A percentile compares a stretch with the other conserved stretches of the same genome.
Evolutionary conservation across 2,888 invertebrate genomes (phyloP).

Genomic region (Choreutis nemorana): DNA sequence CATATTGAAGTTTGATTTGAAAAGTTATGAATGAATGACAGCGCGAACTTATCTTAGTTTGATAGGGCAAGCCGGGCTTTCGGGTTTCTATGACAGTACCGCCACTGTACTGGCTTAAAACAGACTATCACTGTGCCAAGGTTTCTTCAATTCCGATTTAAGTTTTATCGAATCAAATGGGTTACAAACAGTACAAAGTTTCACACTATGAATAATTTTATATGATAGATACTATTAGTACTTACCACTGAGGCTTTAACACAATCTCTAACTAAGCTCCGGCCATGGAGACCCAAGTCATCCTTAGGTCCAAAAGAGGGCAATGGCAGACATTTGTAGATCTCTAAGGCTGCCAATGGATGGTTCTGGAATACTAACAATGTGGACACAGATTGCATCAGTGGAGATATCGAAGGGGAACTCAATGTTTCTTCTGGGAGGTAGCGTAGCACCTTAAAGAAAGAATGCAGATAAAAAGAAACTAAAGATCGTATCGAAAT

Average conservation of each 20-base stretch:
- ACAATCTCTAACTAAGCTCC: conserved; percentile 65
- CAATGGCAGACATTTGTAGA: conserved; percentile 54
- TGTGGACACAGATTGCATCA: conserved; percentile 57
- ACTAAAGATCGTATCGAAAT: background rate
- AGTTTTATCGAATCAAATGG: no score
- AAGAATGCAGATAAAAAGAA: no score
- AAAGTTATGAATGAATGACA: no score
- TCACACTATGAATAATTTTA: no score
- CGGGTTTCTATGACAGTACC: no score
- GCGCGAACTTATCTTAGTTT: no score
- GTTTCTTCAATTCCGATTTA: no score
- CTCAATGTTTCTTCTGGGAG: conserved; percentile 30
- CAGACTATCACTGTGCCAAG: no score
- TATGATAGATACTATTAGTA: conserved; percentile 10
- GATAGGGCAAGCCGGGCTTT: no score
- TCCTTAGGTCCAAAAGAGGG: conserved; percentile 56
- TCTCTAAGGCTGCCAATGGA: conserved; percentile 49
- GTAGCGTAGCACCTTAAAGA: conserved; percentile 38
- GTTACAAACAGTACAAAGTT: no score
- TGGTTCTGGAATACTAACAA: conserved; percentile 58
- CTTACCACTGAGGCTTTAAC: conserved; percentile 59
- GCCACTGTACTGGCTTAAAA: no score
- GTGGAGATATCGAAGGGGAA: conserved; percentile 46
- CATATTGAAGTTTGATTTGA: no score
- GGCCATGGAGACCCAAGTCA: conserved; percentile 61